phyloP scores from a whole-genome alignment of 2,797 vertebrate species.

The Pipistrellus nathusii region DNA sequence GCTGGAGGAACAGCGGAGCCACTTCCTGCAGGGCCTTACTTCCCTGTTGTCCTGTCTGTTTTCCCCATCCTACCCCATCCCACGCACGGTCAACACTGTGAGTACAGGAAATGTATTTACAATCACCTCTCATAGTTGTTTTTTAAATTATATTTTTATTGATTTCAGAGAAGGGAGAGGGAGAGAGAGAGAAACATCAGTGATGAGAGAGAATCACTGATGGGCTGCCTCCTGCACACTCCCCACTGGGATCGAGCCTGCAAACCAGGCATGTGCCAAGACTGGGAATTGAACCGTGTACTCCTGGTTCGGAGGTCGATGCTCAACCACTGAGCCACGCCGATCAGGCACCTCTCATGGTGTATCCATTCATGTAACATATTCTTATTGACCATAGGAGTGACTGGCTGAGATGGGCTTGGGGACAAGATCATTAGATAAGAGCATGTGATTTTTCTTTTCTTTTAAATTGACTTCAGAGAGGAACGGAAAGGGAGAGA shows the following conservation, averaged over 20 bases:
- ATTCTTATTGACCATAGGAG: not conserved
- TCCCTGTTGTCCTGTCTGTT: not conserved
- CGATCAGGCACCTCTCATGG: not conserved
- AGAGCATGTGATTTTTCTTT: not conserved
- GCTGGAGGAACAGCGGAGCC: not conserved
- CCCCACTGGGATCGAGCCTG: too few species aligned
- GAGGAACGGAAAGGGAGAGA: too few species aligned
- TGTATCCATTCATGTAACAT: not conserved
- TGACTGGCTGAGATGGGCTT: not conserved
- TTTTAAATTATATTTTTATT: not conserved
- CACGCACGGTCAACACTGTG: not conserved
- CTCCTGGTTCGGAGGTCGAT: too few species aligned
- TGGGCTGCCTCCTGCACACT: too few species aligned
- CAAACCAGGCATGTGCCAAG: too few species aligned
- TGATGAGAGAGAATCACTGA: too few species aligned
- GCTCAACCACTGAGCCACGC: too few species aligned
- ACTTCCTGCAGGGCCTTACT: not conserved
- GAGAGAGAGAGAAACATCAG: too few species aligned
- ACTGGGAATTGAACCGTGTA: too few species aligned
- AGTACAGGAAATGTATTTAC: not conserved
- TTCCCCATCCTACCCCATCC: not conserved
- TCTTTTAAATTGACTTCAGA: too few species aligned
- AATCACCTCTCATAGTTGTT: not conserved
- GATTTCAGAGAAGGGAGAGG: too few species aligned
- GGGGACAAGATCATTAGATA: not conserved